Evolutionary conservation across 1,140 invertebrate genomes (phyloP).

Genomic region (Drosophila ananassae): DNA sequence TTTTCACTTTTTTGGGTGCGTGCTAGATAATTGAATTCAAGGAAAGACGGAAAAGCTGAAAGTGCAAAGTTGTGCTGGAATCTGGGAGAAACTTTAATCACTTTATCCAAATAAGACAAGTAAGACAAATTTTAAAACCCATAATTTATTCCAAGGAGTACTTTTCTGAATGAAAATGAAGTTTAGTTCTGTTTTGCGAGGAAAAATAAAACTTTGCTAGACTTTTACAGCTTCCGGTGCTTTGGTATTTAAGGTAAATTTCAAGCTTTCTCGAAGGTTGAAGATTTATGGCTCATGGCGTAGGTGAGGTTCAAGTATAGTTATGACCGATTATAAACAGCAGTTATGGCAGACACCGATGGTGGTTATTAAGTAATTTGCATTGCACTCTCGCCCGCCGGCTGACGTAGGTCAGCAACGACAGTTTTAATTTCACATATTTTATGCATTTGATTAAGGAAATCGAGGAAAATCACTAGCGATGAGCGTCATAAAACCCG

Average conservation of each 20-base stretch:
- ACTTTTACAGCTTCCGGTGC: constrained; percentile 35
- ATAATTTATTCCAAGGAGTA: background rate
- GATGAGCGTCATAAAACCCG: constrained; percentile 58
- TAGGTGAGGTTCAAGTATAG: constrained; percentile 11
- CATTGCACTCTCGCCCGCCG: constrained; percentile 23
- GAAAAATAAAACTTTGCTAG: background rate
- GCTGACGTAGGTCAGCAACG: constrained; percentile 62
- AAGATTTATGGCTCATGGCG: background rate
- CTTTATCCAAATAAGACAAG: background rate
- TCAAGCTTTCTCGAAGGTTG: constrained; percentile 5
- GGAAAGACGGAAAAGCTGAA: constrained; percentile 8
- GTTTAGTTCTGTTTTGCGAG: background rate
- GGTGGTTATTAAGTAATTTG: constrained; percentile 18
- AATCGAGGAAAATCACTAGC: constrained; percentile 73
- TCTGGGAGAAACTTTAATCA: background rate
- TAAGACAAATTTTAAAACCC: background rate
- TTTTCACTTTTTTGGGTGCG: constrained; percentile 72
- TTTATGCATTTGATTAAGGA: constrained; percentile 67
- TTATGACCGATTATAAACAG: constrained; percentile 19
- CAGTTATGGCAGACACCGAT: constrained; percentile 9
- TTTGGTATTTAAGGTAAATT: constrained; percentile 6
- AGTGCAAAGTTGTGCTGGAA: background rate
- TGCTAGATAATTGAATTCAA: constrained; percentile 43
- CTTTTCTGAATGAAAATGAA: background rate
- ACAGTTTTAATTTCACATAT: constrained; percentile 59